These are phyloP conservation scores for Macrostomum cliftonense DNA, from an alignment of 2,888 invertebrate species.

Conservation along the genomic window DNA sequence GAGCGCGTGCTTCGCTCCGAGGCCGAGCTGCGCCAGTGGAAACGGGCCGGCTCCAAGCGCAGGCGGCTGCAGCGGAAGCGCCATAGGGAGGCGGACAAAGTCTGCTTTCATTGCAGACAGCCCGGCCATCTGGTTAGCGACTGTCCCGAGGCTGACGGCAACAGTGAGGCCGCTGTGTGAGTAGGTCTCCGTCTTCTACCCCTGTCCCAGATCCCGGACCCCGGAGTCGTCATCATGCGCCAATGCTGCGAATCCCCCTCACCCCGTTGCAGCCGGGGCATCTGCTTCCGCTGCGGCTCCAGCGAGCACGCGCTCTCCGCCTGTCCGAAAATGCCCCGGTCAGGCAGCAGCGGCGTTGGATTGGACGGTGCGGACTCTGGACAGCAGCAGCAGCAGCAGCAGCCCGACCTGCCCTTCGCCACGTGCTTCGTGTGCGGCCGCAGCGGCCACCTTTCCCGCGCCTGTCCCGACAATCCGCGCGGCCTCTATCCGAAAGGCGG, in stretches of 20 bases:
- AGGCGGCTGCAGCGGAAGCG: neutral
- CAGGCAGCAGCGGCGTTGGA: neutral
- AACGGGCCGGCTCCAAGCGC: neutral
- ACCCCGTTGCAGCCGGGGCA: constrained; percentile 41
- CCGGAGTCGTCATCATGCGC: too few species aligned
- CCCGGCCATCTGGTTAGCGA: constrained; percentile 61
- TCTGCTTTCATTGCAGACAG: constrained; percentile 60
- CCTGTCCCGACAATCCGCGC: constrained; percentile 68
- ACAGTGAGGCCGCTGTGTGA: too few species aligned
- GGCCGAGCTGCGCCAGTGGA: too few species aligned
- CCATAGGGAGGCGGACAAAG: neutral
- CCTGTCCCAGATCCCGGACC: too few species aligned
- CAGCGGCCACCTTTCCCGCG: constrained; percentile 64
- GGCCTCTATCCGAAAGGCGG: constrained; percentile 62
- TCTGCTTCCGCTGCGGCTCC: constrained; percentile 74
- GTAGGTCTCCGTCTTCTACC: too few species aligned
- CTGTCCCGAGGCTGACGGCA: constrained; percentile 49
- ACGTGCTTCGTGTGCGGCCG: constrained; percentile 71
- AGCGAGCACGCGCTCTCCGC: constrained; percentile 54
- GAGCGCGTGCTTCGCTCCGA: too few species aligned
- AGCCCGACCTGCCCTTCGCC: constrained; percentile 51
- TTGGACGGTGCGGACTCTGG: neutral
- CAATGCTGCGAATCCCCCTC: too few species aligned
- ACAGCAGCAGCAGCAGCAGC: neutral
- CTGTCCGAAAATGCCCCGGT: constrained; percentile 18